Evolutionary conservation across 2,888 invertebrate genomes (phyloP), one percentile per base, ranked within the genome.

Genomic region (Tenthredo notha): DNA sequence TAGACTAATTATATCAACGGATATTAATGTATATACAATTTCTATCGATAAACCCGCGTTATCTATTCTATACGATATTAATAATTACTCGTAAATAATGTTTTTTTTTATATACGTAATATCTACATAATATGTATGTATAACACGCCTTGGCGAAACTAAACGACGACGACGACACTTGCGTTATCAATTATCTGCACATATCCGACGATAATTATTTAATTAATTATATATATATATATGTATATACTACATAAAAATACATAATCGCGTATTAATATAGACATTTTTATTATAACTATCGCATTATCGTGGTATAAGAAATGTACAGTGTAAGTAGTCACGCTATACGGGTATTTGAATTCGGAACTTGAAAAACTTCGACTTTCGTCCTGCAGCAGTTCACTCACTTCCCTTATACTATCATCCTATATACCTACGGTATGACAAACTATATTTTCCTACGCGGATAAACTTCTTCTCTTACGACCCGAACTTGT

Each of bases 391-490:
- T 54, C 2, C 54, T 1, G 7, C 29, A 18, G 67, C 67, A 67
- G 67, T 67, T 33, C 33, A 18, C 18, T 33, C 18, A 33, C 67
- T 67, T 67, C 25, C 4, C 67, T 67, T 67, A 33, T 67, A 25
- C 33, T 18, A 33, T 29, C 18, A 33, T 29, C 18, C 6, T 5
- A 33, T 33, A 33, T 33, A 18, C 33, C 12, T 15, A 67, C 33
- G 21, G 18, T 15, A 18, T 67, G 67, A 67, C 67, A 33, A 67
- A 67, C 67, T 61, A 67, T 67, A 67, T 67, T 67, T 67, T 18
- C 29, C 18, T 33, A 67, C 67, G 67, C 7, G 67, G 18, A 67
- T 67, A 67, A 67, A 67, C 29, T 67, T 67, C 67, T 67, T 67
- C 18, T n/a, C 47, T 47, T 47, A n/a, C n/a, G n/a, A n/a, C n/a